A percentile compares a stretch with the other conserved stretches of the same genome.
These are phyloP conservation scores for Xerus rutilus DNA, from an alignment of 2,797 vertebrate species.

Conservation along the genomic window DNA sequence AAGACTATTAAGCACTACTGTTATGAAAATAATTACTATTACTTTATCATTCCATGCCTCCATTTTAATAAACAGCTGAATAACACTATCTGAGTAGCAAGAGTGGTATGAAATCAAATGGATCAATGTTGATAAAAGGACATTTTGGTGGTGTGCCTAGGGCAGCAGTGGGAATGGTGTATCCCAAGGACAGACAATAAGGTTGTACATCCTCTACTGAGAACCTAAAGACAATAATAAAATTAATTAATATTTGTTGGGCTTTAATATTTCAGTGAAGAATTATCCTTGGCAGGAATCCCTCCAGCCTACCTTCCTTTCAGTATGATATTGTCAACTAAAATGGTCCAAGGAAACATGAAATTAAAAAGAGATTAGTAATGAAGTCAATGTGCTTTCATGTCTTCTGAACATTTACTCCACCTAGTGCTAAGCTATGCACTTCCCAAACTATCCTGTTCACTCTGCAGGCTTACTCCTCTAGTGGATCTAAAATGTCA, in stretches of 20 bases:
- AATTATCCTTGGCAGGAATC: neutral
- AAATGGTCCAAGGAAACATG: neutral
- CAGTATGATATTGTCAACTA: neutral
- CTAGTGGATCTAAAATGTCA: neutral
- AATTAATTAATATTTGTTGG: neutral
- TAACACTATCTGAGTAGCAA: neutral
- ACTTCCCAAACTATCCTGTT: neutral
- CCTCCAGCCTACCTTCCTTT: neutral
- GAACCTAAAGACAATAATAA: neutral
- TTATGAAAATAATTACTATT: too few species aligned
- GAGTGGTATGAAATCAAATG: neutral
- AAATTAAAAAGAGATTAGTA: neutral
- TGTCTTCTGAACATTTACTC: neutral
- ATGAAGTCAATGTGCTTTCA: neutral
- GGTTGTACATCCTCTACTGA: neutral
- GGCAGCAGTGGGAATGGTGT: neutral
- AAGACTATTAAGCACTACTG: neutral
- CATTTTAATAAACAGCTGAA: neutral
- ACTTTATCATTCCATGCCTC: neutral
- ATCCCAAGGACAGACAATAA: neutral
- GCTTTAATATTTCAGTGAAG: neutral
- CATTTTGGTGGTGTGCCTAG: neutral
- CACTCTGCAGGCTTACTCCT: neutral
- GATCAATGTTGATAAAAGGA: neutral
- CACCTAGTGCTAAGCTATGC: neutral